These are phyloP conservation scores for Perca fluviatilis DNA, from an alignment of 2,113 vertebrate species.

Conservation along the genomic window DNA sequence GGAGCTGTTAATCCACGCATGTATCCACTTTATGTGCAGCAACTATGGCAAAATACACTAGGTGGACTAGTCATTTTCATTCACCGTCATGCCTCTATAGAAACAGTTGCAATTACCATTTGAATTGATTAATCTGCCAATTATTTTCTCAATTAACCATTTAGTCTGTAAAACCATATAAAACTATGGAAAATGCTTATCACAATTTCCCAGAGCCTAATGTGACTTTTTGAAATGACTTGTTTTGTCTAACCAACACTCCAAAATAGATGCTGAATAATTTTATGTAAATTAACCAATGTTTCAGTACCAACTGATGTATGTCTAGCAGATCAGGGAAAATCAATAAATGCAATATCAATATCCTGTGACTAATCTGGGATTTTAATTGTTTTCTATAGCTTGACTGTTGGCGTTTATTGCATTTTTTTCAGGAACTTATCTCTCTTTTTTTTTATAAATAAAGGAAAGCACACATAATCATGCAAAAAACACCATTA, in stretches of 20 bases:
- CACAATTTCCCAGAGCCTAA: no score
- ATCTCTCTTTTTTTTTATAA: background rate
- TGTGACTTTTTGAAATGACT: background rate
- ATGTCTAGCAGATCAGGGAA: background rate
- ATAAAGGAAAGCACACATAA: background rate
- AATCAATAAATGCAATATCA: background rate
- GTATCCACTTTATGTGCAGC: background rate
- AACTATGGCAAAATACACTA: background rate
- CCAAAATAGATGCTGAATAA: background rate
- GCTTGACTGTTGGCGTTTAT: background rate
- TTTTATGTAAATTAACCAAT: no score
- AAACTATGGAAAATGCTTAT: no score
- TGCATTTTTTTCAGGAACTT: no score
- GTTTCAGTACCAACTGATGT: background rate
- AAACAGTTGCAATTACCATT: background rate
- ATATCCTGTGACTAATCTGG: background rate
- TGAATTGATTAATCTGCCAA: background rate
- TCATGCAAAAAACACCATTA: background rate
- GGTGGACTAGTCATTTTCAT: background rate
- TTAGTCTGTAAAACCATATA: background rate
- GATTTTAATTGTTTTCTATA: background rate
- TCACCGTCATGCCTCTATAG: background rate
- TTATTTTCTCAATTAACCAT: background rate
- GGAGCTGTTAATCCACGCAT: constrained; percentile 13
- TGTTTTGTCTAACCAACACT: background rate